Evolutionary conservation across 1,140 invertebrate genomes (phyloP), one percentile per base, ranked within the genome.

Genomic region (Papilio aristodemus): DNA sequence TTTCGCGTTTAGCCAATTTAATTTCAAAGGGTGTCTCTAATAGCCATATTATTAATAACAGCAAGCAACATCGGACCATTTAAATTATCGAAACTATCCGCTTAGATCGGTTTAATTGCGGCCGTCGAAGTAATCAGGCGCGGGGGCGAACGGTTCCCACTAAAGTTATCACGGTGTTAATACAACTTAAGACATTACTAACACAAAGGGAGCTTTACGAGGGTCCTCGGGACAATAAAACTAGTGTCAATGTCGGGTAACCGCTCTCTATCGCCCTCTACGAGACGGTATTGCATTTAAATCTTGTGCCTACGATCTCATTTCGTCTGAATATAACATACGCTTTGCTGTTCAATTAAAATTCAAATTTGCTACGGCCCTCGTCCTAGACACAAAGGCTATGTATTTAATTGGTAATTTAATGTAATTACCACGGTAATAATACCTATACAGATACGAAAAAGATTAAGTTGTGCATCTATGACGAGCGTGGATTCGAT

Each of bases 121-220:
- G 73, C 64, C 70, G 70, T 69, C 73, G 69, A 67, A 59, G 78
- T 77, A 76, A 80, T 80, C 75, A 79, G 73, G 72, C 32, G 62
- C 63, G 27, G 69, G 41, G 70, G 63, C 73, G 70, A 79, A 77
- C 76, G 72, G 71, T 79, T 76, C 71, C 78, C 75, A 82, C 79
- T 87, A 80, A 83, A 86, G 79, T 88, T 86, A 89, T 87, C 83
- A 85, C 79, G 75, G 80, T 82, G 85, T 85, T 87, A 87, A 87
- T 89, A 87, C 79, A 90, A 89, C 84, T 86, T 86, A 80, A 88
- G 88, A 90, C 82, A 84, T 90, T 87, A 88, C 83, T 84, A 81
- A 78, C 82, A 87, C 84, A 89, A 86, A 83, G 79, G 85, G 81
- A 69, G 78, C 78, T 83, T 86, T 86, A 85, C 85, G 85, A 87